Conservation (phyloP, 1,140 invertebrate species). For the Bombus picipes region DNA sequence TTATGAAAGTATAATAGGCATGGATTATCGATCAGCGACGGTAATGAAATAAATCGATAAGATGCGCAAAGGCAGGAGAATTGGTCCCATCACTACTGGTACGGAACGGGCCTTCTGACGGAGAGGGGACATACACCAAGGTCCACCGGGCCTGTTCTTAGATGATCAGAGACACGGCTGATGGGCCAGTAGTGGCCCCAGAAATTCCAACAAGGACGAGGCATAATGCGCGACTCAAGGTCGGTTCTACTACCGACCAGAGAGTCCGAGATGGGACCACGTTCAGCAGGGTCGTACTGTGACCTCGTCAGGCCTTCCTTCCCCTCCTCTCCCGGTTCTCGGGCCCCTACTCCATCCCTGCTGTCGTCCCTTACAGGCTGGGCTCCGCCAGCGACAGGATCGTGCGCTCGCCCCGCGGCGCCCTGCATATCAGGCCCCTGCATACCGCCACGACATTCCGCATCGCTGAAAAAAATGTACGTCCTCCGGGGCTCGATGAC, state of each 20-base stretch:
- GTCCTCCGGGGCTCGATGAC: constrained; percentile 13
- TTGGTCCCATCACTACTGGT: constrained; percentile 26
- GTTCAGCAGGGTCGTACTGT: constrained; percentile 76
- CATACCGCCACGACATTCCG: constrained; percentile 47
- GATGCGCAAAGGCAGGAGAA: neutral
- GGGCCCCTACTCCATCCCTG: constrained; percentile 21
- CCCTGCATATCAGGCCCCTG: constrained; percentile 42
- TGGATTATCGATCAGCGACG: neutral
- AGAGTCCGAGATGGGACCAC: constrained; percentile 70
- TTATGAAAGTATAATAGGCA: neutral
- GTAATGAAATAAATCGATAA: neutral
- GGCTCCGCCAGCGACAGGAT: constrained; percentile 52
- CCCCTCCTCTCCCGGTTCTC: constrained; percentile 34
- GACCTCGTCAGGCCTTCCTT: constrained; percentile 67
- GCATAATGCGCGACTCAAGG: constrained; percentile 82
- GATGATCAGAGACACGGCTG: constrained; percentile 75
- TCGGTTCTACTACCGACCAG: constrained; percentile 80
- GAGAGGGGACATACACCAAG: constrained; percentile 43
- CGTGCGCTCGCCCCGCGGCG: constrained; percentile 36
- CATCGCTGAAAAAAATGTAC: constrained; percentile 10
- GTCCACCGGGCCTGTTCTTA: constrained; percentile 62
- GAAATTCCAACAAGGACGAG: constrained; percentile 82
- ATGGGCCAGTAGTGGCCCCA: constrained; percentile 75
- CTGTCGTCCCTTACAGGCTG: constrained; percentile 39
- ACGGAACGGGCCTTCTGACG: neutral